Evolutionary conservation across 1,140 invertebrate genomes (phyloP).

Genomic region (Nasonia giraulti): DNA sequence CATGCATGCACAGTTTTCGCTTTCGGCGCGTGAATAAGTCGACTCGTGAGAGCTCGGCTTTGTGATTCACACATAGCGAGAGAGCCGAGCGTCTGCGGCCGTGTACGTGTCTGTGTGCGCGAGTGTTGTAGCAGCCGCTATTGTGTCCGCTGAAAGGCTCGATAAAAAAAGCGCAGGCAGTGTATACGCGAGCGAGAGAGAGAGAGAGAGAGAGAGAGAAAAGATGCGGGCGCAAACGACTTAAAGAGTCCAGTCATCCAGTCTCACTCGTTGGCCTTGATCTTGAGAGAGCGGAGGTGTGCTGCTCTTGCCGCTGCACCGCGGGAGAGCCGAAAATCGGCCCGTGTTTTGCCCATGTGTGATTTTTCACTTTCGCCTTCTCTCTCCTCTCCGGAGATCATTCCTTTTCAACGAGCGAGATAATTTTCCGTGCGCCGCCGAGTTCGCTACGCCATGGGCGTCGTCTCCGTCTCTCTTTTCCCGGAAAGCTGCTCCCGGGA

Average conservation of each 20-base stretch:
- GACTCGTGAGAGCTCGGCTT: not conserved
- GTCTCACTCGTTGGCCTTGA: conserved; percentile 68
- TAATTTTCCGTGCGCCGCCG: not conserved
- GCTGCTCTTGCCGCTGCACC: not conserved
- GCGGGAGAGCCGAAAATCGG: conserved; percentile 61
- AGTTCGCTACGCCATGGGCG: too few relatives aligned
- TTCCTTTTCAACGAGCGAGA: conserved; percentile 32
- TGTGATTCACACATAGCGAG: not conserved
- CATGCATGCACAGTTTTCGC: not conserved
- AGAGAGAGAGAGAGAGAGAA: conserved; percentile 59
- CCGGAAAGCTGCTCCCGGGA: too few relatives aligned
- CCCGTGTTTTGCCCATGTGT: conserved; percentile 56
- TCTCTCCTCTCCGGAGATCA: not conserved
- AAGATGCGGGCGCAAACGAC: conserved; percentile 58
- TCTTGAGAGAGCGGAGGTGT: conserved; percentile 63
- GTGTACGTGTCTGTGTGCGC: not conserved
- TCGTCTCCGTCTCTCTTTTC: not conserved
- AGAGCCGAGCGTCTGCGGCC: not conserved
- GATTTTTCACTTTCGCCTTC: conserved; percentile 46
- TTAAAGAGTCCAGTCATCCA: conserved; percentile 73
- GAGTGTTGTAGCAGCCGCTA: not conserved
- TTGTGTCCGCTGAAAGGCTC: conserved; percentile 14
- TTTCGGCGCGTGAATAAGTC: not conserved
- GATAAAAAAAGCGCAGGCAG: conserved; percentile 43
- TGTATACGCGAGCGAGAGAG: conserved; percentile 22